A percentile compares a stretch with the other conserved stretches of the same genome.
Evolutionary conservation across 2,113 vertebrate genomes (phyloP).

Genomic region (Murina feae): DNA sequence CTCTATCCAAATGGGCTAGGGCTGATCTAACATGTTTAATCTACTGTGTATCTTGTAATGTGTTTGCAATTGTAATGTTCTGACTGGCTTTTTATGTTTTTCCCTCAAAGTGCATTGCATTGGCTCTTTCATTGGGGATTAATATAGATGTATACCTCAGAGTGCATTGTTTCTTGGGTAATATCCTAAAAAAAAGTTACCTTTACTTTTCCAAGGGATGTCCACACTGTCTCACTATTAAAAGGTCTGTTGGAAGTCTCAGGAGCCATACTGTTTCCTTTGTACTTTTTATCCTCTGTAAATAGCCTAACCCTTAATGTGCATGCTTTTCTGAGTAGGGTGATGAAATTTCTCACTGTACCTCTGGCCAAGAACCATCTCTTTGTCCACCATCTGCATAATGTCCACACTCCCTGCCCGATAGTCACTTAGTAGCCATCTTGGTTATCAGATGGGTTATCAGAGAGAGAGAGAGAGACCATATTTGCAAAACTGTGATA

Average conservation of each 20-base stretch:
- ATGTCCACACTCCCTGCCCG: background rate
- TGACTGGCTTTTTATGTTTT: too few relatives aligned
- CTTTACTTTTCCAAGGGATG: background rate
- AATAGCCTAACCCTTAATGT: background rate
- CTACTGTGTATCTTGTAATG: too few relatives aligned
- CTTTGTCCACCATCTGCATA: background rate
- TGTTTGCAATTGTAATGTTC: too few relatives aligned
- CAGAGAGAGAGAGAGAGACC: background rate
- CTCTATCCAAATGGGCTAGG: too few relatives aligned
- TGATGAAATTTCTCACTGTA: background rate
- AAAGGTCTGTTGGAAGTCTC: background rate
- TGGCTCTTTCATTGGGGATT: too few relatives aligned
- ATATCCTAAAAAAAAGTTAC: conserved; percentile 12
- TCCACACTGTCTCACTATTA: background rate
- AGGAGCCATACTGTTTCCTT: background rate
- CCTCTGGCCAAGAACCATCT: background rate
- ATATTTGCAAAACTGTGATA: background rate
- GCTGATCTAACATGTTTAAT: too few relatives aligned
- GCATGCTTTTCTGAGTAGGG: background rate
- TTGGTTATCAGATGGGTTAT: background rate
- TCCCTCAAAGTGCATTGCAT: too few relatives aligned
- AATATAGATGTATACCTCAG: too few relatives aligned
- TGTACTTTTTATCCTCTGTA: conserved; percentile 5
- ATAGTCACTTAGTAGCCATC: background rate
- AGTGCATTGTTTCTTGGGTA: conserved; percentile 16